phyloP scores from a whole-genome alignment of 2,113 vertebrate species.

The Trematocara marginatum region DNA sequence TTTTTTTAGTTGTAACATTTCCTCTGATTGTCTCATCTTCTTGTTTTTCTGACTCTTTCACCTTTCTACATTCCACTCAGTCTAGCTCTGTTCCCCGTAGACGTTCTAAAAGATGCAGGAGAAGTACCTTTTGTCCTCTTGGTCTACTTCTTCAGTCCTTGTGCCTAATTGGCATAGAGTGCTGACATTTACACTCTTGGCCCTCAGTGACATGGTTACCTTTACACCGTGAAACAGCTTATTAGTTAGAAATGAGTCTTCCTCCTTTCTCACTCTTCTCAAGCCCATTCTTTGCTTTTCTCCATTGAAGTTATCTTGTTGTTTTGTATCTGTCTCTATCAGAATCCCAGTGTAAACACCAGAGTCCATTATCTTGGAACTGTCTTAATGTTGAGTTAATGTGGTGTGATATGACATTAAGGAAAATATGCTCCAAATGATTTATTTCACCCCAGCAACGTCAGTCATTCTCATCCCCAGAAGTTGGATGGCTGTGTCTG shows the following conservation, averaged over 20 bases:
- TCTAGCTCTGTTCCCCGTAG: not conserved
- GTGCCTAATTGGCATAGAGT: constrained; percentile 57
- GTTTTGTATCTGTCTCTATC: not conserved
- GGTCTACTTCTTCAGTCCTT: constrained; percentile 9
- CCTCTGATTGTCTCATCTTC: not conserved
- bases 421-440: not conserved
- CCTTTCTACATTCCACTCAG: not conserved
- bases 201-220: constrained; percentile 33
- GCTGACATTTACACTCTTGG: constrained; percentile 55
- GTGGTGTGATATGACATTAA: not conserved
- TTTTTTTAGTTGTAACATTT: not conserved
- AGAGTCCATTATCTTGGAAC: not conserved
- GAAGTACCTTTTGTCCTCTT: constrained; percentile 38
- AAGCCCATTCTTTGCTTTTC: not conserved
- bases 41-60: constrained; percentile 9
- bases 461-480: not conserved
- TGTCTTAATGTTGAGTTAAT: not conserved
- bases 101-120: constrained; percentile 12
- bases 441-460: not conserved
- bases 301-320: not conserved
- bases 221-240: constrained; percentile 39
- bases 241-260: constrained; percentile 48
- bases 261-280: not conserved
- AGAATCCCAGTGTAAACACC: not conserved
- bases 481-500: not conserved